These are phyloP conservation scores for Euschistus heros DNA, from an alignment of 1,140 invertebrate genomes.

Conservation along the genomic window DNA sequence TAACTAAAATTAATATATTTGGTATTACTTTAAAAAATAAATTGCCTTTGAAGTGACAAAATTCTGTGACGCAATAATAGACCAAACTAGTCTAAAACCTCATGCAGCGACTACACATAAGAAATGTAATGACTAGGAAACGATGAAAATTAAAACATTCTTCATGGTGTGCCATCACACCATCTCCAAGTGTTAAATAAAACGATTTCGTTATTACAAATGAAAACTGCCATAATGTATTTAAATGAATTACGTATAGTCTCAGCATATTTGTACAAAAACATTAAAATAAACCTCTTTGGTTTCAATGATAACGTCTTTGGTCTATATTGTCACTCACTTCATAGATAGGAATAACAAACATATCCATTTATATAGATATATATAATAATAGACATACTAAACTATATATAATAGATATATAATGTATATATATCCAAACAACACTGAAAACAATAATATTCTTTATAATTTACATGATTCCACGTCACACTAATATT, in stretches of 20 bases:
- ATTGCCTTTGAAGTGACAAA: neutral
- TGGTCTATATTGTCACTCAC: slow-evolving; percentile 8
- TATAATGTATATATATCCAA: slow-evolving; percentile 5
- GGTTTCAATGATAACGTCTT: neutral
- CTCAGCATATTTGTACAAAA: neutral
- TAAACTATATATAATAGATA: slow-evolving; percentile 8
- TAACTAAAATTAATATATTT: slow-evolving; percentile 16
- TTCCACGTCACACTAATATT: too few relatives aligned
- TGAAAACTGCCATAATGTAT: neutral
- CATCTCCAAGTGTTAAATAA: neutral
- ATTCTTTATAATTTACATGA: neutral
- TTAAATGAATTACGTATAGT: neutral
- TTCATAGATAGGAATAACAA: slow-evolving; percentile 1
- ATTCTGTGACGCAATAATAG: neutral
- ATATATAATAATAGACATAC: slow-evolving; percentile 10
- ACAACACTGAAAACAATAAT: slow-evolving; percentile 13
- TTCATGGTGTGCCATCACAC: too few relatives aligned
- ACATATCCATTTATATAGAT: neutral
- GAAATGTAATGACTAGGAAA: neutral
- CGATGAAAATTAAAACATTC: too few relatives aligned
- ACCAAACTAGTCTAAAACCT: slow-evolving; percentile 11
- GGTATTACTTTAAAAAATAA: slow-evolving; percentile 9
- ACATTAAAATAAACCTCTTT: slow-evolving; percentile 1
- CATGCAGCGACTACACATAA: neutral
- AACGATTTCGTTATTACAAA: neutral